Evolutionary conservation across 2,797 vertebrate species (phyloP).

Genomic region (Salmo trutta): DNA sequence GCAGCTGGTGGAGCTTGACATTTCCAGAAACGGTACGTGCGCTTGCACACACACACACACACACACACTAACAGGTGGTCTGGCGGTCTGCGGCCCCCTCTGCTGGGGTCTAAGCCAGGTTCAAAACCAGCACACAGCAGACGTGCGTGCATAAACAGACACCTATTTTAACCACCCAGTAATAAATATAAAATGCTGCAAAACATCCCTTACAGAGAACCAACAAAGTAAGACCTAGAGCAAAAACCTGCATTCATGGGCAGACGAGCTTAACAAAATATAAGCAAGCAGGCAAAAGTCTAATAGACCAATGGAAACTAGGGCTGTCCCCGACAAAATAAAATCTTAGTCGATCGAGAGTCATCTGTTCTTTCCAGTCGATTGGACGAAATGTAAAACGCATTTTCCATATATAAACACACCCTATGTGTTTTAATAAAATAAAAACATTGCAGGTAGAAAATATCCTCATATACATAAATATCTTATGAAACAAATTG

Average conservation of each 20-base stretch:
- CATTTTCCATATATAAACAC: no score
- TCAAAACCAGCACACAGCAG: neutral
- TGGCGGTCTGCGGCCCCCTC: no score
- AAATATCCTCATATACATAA: no score
- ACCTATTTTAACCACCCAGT: slow-evolving; percentile 1
- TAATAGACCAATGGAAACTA: neutral
- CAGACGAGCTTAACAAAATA: neutral
- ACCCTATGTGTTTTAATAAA: no score
- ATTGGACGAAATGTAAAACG: no score
- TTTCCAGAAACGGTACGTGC: slow-evolving; percentile 90
- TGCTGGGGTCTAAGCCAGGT: no score
- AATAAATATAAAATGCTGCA: neutral
- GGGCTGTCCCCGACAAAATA: neutral
- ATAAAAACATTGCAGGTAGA: no score
- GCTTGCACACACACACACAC: no score
- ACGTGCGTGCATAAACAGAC: neutral
- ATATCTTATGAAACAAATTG: no score
- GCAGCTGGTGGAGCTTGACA: slow-evolving; percentile 98
- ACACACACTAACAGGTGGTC: no score
- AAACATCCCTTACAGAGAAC: neutral
- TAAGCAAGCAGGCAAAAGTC: neutral
- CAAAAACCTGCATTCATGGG: neutral
- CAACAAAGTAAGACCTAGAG: neutral
- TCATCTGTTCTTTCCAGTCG: no score
- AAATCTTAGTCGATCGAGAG: no score